Percentiles rank a stretch among this genome's conserved stretches.
Evolutionary conservation across 2,888 invertebrate genomes (phyloP).

Genomic region (Sarcophaga caerulescens): DNA sequence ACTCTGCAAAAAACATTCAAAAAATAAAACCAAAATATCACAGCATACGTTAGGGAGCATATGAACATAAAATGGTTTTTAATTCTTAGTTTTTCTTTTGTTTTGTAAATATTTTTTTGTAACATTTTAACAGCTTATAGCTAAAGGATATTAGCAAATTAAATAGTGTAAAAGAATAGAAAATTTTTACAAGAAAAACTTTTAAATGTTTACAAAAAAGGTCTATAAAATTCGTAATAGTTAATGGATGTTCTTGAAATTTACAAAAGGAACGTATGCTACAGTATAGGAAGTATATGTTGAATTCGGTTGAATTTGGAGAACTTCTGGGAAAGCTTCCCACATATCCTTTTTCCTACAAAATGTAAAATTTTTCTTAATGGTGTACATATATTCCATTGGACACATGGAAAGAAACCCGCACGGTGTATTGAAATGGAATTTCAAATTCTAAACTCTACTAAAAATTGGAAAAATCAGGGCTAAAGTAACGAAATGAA

Average conservation of each 20-base stretch:
- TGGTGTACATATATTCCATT: no score
- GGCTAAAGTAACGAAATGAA: no score
- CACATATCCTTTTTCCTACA: background rate
- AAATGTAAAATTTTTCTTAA: no score
- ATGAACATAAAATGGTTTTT: background rate
- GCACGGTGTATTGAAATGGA: no score
- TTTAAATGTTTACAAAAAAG: background rate
- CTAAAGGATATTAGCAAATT: no score
- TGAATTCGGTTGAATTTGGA: background rate
- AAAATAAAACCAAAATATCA: background rate
- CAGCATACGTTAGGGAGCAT: background rate
- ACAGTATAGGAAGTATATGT: background rate
- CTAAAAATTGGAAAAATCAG: no score
- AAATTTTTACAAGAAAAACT: background rate
- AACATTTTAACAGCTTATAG: no score
- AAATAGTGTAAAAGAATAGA: background rate
- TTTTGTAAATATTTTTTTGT: background rate
- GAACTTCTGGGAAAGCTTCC: background rate
- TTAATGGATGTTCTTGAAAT: background rate
- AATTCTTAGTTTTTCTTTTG: background rate
- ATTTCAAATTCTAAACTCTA: no score
- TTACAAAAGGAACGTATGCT: background rate
- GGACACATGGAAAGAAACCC: no score
- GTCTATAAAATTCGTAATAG: background rate
- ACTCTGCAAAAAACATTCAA: background rate